phyloP scores from a whole-genome alignment of 2,797 vertebrate species.

The Pristis pectinata region DNA sequence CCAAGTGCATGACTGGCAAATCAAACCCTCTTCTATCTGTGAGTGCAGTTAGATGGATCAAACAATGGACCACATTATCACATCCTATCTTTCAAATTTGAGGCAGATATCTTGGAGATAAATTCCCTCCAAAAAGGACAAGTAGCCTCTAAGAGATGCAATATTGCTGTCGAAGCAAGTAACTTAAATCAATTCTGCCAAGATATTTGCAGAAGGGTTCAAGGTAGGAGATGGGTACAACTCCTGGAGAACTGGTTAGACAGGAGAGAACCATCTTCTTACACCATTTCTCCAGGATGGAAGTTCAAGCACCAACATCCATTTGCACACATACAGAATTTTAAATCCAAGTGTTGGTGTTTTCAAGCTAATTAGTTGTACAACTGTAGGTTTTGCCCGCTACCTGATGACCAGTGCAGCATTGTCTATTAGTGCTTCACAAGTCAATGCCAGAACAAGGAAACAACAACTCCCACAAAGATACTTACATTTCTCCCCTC shows the following conservation, averaged over 20 bases:
- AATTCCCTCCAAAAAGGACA: too few relatives aligned
- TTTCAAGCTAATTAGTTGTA: neutral
- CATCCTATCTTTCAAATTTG: too few relatives aligned
- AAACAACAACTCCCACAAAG: neutral
- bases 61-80: too few relatives aligned
- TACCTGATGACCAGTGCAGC: neutral
- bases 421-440: neutral
- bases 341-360: neutral
- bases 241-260: neutral
- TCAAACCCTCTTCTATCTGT: too few relatives aligned
- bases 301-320: neutral
- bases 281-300: neutral
- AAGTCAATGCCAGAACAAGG: neutral
- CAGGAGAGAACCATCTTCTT: neutral
- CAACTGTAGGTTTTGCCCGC: neutral
- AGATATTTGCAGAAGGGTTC: neutral
- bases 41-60: too few relatives aligned
- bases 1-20: too few relatives aligned
- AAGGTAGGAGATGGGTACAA: neutral
- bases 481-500: neutral
- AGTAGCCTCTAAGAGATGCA: neutral
- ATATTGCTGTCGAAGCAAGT: neutral
- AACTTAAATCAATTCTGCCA: neutral
- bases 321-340: neutral
- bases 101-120: too few relatives aligned